Percentiles rank a stretch among this genome's conserved stretches.
These are phyloP conservation scores for Zaprionus tsacasi DNA, from an alignment of 1,140 invertebrate genomes.

Conservation along the genomic window DNA sequence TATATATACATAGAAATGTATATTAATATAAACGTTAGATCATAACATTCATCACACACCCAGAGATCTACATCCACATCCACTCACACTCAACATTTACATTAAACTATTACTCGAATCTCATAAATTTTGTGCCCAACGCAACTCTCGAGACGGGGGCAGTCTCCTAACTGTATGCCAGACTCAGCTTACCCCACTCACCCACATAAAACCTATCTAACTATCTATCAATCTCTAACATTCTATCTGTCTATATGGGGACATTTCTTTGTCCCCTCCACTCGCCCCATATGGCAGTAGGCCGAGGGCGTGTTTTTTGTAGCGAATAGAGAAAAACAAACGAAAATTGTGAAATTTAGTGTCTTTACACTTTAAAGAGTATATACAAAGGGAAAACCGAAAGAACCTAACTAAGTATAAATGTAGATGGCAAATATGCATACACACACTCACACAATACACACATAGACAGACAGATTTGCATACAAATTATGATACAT, in stretches of 20 bases:
- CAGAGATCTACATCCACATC: conserved; percentile 17
- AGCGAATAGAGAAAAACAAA: conserved; percentile 68
- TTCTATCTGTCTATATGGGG: neutral
- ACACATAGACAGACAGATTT: conserved; percentile 11
- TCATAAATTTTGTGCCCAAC: conserved; percentile 16
- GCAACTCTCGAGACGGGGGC: conserved; percentile 3
- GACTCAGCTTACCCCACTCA: neutral
- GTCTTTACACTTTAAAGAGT: conserved; percentile 82
- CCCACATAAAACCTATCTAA: neutral
- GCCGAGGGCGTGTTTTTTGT: conserved; percentile 42
- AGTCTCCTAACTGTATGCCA: neutral
- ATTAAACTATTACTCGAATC: conserved; percentile 2
- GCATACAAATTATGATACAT: conserved; percentile 53
- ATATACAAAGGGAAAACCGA: conserved; percentile 60
- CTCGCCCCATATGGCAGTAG: conserved; percentile 12
- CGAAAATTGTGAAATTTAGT: conserved; percentile 82
- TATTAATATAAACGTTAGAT: conserved; percentile 15
- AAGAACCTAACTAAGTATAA: conserved; percentile 53
- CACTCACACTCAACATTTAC: conserved; percentile 14
- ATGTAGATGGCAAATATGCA: conserved; percentile 41
- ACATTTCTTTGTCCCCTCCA: neutral
- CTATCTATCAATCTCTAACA: conserved; percentile 11
- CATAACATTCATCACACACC: conserved; percentile 20
- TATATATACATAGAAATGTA: conserved; percentile 50
- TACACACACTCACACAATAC: conserved; percentile 29